Conservation (phyloP, 2,113 vertebrate genomes). For the Drymodes brunneopygia region DNA sequence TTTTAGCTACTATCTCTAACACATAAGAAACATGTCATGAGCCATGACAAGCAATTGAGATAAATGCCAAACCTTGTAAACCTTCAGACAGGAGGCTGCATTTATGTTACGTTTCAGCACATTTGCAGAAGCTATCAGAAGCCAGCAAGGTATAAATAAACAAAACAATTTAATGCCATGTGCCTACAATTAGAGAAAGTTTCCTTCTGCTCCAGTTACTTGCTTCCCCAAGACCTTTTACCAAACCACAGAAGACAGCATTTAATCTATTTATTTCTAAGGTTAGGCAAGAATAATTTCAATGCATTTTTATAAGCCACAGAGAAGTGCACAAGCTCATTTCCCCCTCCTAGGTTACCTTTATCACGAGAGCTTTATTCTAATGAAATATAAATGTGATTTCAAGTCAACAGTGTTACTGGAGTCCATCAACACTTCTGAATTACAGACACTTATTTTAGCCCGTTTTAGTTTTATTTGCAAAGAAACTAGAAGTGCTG, state of each 20-base stretch:
- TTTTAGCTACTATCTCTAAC: not conserved
- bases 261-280: constrained; percentile 20
- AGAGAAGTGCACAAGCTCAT: not conserved
- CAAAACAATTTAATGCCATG: not conserved
- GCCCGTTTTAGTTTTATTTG: not conserved
- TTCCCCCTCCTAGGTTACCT: not conserved
- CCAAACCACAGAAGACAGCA: not conserved
- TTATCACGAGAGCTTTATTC: not conserved
- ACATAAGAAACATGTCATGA: not conserved
- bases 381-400: constrained; percentile 3
- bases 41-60: constrained; percentile 6
- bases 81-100: not conserved
- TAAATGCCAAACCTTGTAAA: constrained; percentile 5
- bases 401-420: not conserved
- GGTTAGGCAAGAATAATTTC: not conserved
- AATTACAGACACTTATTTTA: not conserved
- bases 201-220: not conserved
- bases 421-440: not conserved
- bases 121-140: not conserved
- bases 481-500: not conserved
- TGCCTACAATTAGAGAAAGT: not conserved
- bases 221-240: not conserved
- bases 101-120: not conserved
- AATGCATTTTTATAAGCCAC: not conserved
- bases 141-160: not conserved